These are phyloP conservation scores for Mesodorylaimus sp. DNA, from an alignment of 2,888 invertebrate species.

Conservation along the genomic window DNA sequence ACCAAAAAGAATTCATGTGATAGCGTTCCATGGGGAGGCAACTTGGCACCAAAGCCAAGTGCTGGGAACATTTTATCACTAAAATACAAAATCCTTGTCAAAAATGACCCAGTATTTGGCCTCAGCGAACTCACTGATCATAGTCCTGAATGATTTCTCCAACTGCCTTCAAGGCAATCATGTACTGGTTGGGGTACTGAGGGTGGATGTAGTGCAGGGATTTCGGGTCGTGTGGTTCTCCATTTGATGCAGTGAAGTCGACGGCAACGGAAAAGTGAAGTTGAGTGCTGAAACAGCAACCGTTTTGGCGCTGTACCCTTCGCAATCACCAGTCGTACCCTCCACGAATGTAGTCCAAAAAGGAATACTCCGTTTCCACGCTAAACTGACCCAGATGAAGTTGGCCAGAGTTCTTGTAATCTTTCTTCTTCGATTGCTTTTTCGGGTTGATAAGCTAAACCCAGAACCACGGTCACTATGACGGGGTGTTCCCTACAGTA, in stretches of 20 bases:
- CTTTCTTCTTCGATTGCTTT: conserved; percentile 37
- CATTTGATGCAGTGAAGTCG: conserved; percentile 35
- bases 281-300: conserved; percentile 26
- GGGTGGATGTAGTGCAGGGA: conserved; percentile 31
- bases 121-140: conserved; percentile 25
- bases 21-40: conserved; percentile 24
- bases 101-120: background rate
- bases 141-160: conserved; percentile 36
- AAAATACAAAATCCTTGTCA: conserved; percentile 16
- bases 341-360: conserved; percentile 42
- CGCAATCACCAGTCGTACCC: conserved; percentile 29
- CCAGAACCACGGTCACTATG: no score
- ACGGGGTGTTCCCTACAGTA: background rate
- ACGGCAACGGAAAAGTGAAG: conserved; percentile 33
- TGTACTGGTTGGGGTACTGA: conserved; percentile 34
- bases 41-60: conserved; percentile 39
- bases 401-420: conserved; percentile 37
- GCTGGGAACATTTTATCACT: conserved; percentile 39
- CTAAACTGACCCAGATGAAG: conserved; percentile 25
- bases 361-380: conserved; percentile 32
- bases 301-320: background rate
- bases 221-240: conserved; percentile 26
- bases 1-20: conserved; percentile 28
- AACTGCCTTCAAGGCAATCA: conserved; percentile 33
- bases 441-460: conserved; percentile 35